A percentile compares a stretch with the other conserved stretches of the same genome.
Evolutionary conservation across 2,797 vertebrate genomes (phyloP).

Genomic region (Thalassophryne amazonica): DNA sequence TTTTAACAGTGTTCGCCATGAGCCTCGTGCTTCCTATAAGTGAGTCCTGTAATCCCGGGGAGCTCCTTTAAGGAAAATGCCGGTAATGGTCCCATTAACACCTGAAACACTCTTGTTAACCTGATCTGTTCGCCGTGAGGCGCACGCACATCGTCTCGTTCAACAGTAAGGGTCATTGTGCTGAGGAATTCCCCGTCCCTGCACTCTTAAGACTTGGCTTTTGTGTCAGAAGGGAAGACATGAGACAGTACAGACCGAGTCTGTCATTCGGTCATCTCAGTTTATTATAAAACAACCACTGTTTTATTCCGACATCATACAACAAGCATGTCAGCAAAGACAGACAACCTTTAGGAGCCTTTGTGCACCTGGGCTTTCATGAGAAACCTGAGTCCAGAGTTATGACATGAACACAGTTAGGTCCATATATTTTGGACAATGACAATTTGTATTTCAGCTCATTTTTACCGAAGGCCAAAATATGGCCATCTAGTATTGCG

Average conservation of each 20-base stretch:
- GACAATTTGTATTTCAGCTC: too few relatives aligned
- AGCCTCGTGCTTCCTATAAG: too few relatives aligned
- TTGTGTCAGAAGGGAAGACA: slow-evolving; percentile 20
- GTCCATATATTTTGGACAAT: too few relatives aligned
- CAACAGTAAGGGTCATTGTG: slow-evolving; percentile 58
- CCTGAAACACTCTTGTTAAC: slow-evolving; percentile 4
- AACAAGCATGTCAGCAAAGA: background rate
- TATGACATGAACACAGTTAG: too few relatives aligned
- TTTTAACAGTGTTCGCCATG: too few relatives aligned
- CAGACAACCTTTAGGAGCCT: background rate
- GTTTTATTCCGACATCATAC: background rate
- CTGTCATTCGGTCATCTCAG: background rate
- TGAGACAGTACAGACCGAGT: background rate
- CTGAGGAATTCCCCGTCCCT: slow-evolving; percentile 40
- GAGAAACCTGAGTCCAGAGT: too few relatives aligned
- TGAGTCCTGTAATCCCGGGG: background rate
- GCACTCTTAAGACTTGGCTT: slow-evolving; percentile 23
- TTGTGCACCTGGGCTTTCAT: background rate
- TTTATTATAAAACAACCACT: background rate
- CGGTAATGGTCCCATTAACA: slow-evolving; percentile 2
- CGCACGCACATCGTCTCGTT: slow-evolving; percentile 8
- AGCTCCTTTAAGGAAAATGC: slow-evolving; percentile 1
- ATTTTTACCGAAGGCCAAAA: too few relatives aligned
- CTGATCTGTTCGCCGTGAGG: slow-evolving; percentile 21
- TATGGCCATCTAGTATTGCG: too few relatives aligned